Evolutionary conservation across 2,888 invertebrate genomes (phyloP), one percentile per base, ranked within the genome.

Genomic region (Volucella inanis): DNA sequence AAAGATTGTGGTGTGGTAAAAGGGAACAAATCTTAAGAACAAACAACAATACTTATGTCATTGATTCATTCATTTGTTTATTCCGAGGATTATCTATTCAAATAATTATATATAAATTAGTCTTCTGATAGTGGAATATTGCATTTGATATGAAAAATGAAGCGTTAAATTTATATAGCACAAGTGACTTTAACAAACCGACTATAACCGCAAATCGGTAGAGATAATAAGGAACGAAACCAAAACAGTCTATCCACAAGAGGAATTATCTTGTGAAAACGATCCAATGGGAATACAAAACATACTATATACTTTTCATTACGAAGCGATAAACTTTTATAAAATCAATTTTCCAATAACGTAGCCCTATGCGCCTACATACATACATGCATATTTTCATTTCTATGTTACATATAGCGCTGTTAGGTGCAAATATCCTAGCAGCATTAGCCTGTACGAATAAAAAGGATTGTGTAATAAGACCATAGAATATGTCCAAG

Each of bases 41-140:
- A 8, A 52, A 47, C 38, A 14, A 8, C 12, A 64, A 31, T 31
- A 6, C 31, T 31, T 31, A 6, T 31, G 31, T 6, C 31, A 31
- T 6, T 31, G 6, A 31, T 31, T 31, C 4, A 6, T 31, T 10
- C 1, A 50, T 67, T 38, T 68, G 59, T 76, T 61, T 71, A 59
- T 65, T 71, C 38, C 47, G 18, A 50, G 18, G 14, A 41, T 74
- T 67, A 59, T 67, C 15, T 52, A 67, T 38, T 61, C 41, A 11
- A 43, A n/a, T n/a, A 12, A 8, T 47, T 31, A 4, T 6, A 6
- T 31, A 6, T 31, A 1, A 6, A 6, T 31, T 6, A 31, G 31
- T 31, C 31, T 31, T 6, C 31, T 31, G 31, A 6, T 6, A 31
- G 31, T 31, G 31, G 31, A 31, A 31, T 31, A 31, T 31, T 31